phyloP scores from a whole-genome alignment of 2,113 vertebrate species.

The Salminus brasiliensis region DNA sequence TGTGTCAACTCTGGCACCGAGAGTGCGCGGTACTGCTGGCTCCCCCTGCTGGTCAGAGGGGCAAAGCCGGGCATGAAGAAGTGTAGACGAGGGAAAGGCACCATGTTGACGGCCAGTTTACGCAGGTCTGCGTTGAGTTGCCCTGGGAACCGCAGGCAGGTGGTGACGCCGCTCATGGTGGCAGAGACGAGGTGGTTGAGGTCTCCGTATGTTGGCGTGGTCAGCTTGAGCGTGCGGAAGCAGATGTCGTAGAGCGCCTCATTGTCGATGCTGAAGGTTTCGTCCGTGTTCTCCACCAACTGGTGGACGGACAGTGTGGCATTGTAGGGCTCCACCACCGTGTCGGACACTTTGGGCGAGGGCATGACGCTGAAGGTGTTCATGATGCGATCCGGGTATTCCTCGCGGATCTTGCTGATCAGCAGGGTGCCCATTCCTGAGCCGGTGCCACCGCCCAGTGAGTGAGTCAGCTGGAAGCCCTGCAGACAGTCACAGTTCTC shows the following conservation, averaged over 20 bases:
- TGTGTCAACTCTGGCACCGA: constrained; percentile 95
- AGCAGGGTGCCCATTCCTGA: constrained; percentile 91
- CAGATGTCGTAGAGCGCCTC: constrained; percentile 97
- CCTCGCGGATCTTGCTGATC: constrained; percentile 93
- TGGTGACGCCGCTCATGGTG: constrained; percentile 97
- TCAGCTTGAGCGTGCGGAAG: constrained; percentile 95
- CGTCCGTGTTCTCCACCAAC: constrained; percentile 95
- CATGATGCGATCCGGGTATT: constrained; percentile 93
- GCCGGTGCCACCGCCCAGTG: constrained; percentile 87
- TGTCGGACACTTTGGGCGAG: constrained; percentile 93
- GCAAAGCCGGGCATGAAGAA: constrained; percentile 98
- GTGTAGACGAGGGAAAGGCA: constrained; percentile 94
- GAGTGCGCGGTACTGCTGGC: constrained; percentile 92
- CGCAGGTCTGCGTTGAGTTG: constrained; percentile 94
- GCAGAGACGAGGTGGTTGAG: constrained; percentile 94
- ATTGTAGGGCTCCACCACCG: constrained; percentile 95
- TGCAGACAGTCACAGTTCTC: constrained; percentile 93
- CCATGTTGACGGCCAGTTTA: constrained; percentile 97
- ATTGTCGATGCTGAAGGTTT: constrained; percentile 97
- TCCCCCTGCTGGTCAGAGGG: constrained; percentile 89
- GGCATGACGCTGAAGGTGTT: constrained; percentile 94
- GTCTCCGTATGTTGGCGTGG: constrained; percentile 94
- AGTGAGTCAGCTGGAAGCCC: constrained; percentile 92
- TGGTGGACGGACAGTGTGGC: constrained; percentile 94
- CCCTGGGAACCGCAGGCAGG: constrained; percentile 91